Evolutionary conservation across 2,888 invertebrate genomes (phyloP).

Genomic region (Bimastos eiseni): DNA sequence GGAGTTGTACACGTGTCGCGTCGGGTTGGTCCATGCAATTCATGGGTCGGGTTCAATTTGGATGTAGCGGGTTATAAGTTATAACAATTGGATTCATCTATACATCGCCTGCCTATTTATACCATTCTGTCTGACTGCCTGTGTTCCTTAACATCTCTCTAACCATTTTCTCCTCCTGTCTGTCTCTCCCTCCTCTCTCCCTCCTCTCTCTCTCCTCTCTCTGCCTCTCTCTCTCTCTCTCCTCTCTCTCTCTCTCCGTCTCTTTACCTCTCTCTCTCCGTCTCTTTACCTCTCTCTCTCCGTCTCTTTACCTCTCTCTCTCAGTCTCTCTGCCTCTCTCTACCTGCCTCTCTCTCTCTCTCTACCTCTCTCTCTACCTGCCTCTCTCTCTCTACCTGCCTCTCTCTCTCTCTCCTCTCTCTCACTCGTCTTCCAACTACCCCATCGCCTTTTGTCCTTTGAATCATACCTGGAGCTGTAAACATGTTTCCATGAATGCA

Average conservation of each 20-base stretch:
- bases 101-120: no score
- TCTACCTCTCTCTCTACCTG: background rate
- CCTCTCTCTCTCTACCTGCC: background rate
- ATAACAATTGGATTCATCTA: no score
- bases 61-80: no score
- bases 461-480: background rate
- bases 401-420: background rate
- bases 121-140: no score
- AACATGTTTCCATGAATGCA: background rate
- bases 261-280: no score
- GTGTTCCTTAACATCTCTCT: background rate
- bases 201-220: background rate
- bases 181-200: background rate
- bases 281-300: no score
- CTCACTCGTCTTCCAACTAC: background rate
- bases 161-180: background rate
- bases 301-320: background rate
- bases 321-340: no score
- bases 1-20: no score
- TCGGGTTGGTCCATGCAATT: no score
- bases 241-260: no score
- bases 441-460: background rate
- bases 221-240: background rate
- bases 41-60: no score
- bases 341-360: background rate